Percentiles rank a stretch among this genome's conserved stretches.
phyloP scores from a whole-genome alignment of 2,888 invertebrate species.

The Odontocerum albicorne region DNA sequence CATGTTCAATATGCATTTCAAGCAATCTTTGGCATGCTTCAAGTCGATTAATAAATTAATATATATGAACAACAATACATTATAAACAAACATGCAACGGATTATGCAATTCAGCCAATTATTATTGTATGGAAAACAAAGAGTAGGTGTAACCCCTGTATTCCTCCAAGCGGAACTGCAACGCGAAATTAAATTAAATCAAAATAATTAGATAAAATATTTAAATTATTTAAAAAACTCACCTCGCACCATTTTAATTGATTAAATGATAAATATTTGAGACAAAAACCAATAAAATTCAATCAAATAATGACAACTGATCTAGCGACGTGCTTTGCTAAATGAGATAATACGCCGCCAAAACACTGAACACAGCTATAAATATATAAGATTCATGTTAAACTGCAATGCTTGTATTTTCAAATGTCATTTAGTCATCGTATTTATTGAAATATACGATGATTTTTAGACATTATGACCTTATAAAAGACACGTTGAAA shows the following conservation, averaged over 20 bases:
- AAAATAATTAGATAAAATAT: background rate
- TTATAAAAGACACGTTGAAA: slow-evolving; percentile 26
- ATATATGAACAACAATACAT: slow-evolving; percentile 9
- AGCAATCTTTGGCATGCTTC: no score
- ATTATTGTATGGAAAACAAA: slow-evolving; percentile 21
- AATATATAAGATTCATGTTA: slow-evolving; percentile 9
- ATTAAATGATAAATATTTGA: slow-evolving; percentile 10
- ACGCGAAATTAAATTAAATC: background rate
- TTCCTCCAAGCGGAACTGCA: slow-evolving; percentile 4
- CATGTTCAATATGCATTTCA: no score
- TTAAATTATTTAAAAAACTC: no score
- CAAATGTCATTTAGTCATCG: slow-evolving; percentile 5
- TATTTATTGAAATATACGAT: slow-evolving; percentile 9
- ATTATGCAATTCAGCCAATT: slow-evolving; percentile 22
- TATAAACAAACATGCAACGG: slow-evolving; percentile 18
- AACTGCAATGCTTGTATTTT: background rate
- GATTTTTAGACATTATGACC: slow-evolving; percentile 23
- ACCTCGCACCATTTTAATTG: slow-evolving; percentile 20
- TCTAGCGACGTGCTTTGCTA: slow-evolving; percentile 7
- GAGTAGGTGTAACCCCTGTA: slow-evolving; percentile 24
- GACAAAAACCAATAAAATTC: slow-evolving; percentile 3
- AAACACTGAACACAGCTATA: slow-evolving; percentile 12
- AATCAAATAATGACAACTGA: slow-evolving; percentile 20
- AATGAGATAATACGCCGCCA: slow-evolving; percentile 13
- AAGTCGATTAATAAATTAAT: no score